Conservation (phyloP, 1,140 invertebrate species). For the Zaprionus ornatus region DNA sequence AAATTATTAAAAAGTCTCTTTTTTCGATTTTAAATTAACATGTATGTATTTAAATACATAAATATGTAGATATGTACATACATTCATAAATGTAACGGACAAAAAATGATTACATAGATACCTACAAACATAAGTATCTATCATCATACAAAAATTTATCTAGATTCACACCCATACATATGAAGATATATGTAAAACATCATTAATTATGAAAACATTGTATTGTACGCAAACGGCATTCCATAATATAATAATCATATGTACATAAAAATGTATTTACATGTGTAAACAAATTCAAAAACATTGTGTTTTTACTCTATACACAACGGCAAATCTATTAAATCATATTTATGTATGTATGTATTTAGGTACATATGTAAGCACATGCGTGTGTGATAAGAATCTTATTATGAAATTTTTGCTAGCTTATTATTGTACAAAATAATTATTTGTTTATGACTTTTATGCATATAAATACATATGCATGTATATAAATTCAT, state of each 20-base stretch:
- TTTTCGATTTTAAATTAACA: no score
- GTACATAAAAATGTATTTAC: neutral
- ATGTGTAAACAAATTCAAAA: neutral
- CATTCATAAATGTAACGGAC: no score
- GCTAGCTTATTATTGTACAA: neutral
- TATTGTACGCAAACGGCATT: neutral
- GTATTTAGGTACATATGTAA: neutral
- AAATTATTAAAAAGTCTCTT: no score
- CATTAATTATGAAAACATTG: neutral
- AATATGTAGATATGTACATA: neutral
- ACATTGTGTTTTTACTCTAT: neutral
- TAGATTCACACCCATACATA: constrained; percentile 14
- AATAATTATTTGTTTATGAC: neutral
- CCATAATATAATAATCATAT: neutral
- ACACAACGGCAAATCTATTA: neutral
- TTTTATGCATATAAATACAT: constrained; percentile 1
- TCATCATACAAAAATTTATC: neutral
- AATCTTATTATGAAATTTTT: neutral
- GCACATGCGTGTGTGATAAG: neutral
- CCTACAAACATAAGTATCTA: constrained; percentile 2
- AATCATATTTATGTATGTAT: neutral
- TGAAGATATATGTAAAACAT: neutral
- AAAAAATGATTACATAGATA: neutral
- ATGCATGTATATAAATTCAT: constrained; percentile 16
- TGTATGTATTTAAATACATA: neutral